Evolutionary conservation across 1,140 invertebrate species (phyloP), one percentile per base, ranked within the genome.

Genomic region (Watersipora subatra): DNA sequence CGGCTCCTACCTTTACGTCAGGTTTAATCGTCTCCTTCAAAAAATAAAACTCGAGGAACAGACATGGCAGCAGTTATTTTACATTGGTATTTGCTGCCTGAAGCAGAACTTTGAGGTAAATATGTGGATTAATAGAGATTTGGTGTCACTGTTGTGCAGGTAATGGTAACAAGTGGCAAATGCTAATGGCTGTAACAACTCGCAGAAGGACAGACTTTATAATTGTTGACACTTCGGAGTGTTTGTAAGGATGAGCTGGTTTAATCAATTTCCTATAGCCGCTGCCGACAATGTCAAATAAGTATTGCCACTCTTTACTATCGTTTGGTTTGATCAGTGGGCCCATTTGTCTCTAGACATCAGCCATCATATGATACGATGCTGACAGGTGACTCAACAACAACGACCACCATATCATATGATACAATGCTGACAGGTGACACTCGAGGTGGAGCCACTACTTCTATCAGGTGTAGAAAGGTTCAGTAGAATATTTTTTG

Each of bases 1-100:
- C 58, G 92, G 92, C 17, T 88, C 94, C 77, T 92, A 91, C 78
- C 86, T 94, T 63, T 91, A 92, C 73, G 91, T 93, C 75, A 82
- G 91, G 58, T 82, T 96, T 19, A 88, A 92, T 76, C 84, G 87
- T 68, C 87, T 94, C 64, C 88, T 91, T 72, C 85, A 91, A 66
- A 86, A 90, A 64, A 82, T 94, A 68, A 85, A 87, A 64, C 90
- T 92, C 77, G 91, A 93, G 78, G 91, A 94, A 76, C 88, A 89
- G 73, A 90, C 91, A 1, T 93, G 90, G 81, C 89, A 92, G 80
- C 88, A 93, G 62, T 84, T 95, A 62, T 90, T 90, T 63, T 91
- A 89, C 64, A 88, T 93, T 12, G 89, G 88, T 1, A 85, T 93
- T 1, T 88, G 92, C 75, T 88, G 89, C 3, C 80, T 95, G 15